Percentiles rank a stretch among this genome's conserved stretches.
Evolutionary conservation across 1,140 invertebrate species (phyloP).

Genomic region (Asobara japonica): DNA sequence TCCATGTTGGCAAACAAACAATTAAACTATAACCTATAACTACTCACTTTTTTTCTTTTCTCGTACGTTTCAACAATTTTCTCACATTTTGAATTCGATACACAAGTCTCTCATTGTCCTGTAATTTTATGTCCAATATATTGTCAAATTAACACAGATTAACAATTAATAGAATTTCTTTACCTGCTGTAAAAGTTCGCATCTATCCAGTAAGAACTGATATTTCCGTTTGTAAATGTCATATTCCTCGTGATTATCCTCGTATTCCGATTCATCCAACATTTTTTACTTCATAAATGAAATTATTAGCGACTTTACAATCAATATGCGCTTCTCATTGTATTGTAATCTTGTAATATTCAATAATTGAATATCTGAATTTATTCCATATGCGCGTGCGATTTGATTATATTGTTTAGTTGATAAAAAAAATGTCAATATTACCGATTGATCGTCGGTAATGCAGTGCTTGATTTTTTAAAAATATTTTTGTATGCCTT

Average conservation of each 20-base stretch:
- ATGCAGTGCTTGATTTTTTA: too few species aligned
- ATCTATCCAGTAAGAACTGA: slow-evolving; percentile 61
- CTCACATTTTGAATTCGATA: slow-evolving; percentile 63
- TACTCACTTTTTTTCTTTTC: slow-evolving; percentile 66
- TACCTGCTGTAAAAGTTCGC: slow-evolving; percentile 65
- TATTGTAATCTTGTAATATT: too few species aligned
- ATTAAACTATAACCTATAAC: slow-evolving; percentile 48
- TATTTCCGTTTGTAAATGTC: slow-evolving; percentile 64
- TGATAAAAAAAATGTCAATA: too few species aligned
- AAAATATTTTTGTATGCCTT: too few species aligned
- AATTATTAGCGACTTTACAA: neutral
- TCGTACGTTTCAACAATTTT: slow-evolving; percentile 60
- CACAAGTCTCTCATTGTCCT: slow-evolving; percentile 66
- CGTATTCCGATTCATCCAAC: slow-evolving; percentile 53
- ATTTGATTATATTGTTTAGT: too few species aligned
- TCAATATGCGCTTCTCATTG: neutral
- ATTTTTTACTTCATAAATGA: slow-evolving; percentile 35
- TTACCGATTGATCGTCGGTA: too few species aligned
- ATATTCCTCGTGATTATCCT: slow-evolving; percentile 57
- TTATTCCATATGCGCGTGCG: too few species aligned
- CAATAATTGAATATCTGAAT: too few species aligned
- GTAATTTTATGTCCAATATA: slow-evolving; percentile 35
- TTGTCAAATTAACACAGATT: neutral
- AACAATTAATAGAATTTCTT: slow-evolving; percentile 22
- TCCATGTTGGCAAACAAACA: neutral